Conservation (phyloP, 2,113 vertebrate genomes). For the Poicephalus meyeri region DNA sequence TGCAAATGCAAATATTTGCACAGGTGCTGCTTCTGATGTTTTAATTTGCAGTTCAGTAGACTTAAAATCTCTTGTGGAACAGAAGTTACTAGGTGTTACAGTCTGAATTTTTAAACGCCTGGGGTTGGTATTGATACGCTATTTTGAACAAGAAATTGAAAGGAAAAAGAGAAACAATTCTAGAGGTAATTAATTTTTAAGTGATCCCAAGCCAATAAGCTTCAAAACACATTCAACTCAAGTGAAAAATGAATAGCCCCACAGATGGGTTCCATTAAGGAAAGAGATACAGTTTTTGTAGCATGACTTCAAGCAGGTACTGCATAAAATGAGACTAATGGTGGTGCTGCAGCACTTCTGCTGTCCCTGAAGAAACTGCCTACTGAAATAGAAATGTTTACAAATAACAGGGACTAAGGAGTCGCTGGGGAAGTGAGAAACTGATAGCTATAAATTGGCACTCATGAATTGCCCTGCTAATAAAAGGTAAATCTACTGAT, state of each 20-base stretch:
- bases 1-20: neutral
- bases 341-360: slow-evolving; percentile 53
- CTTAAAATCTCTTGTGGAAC: neutral
- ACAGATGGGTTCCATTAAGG: fast-evolving
- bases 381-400: neutral
- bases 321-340: neutral
- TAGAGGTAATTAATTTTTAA: neutral
- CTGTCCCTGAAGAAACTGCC: neutral
- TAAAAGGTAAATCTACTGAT: neutral
- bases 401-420: neutral
- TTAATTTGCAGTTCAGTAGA: neutral
- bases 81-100: neutral
- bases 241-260: neutral
- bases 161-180: neutral
- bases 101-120: neutral
- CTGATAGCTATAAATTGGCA: neutral
- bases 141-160: neutral
- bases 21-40: neutral
- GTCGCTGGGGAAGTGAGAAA: neutral
- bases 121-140: neutral
- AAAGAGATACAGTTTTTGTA: neutral
- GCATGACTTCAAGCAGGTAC: neutral
- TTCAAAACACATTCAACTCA: neutral
- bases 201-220: neutral
- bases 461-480: neutral